These are phyloP conservation scores for Salvelinus sp. DNA, from an alignment of 2,113 vertebrate species.

Conservation along the genomic window DNA sequence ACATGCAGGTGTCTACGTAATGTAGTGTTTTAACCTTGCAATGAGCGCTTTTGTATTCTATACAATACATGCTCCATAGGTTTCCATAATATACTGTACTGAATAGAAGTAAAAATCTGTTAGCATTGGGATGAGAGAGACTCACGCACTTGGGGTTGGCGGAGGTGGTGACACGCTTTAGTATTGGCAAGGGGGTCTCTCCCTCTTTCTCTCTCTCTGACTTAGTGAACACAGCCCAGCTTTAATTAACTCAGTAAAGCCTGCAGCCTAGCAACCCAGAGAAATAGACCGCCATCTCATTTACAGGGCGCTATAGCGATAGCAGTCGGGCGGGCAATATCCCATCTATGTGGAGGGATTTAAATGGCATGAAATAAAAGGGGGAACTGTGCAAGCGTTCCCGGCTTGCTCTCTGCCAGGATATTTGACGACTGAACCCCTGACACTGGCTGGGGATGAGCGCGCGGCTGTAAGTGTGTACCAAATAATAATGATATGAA, in stretches of 20 bases:
- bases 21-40: no score
- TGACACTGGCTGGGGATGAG: constrained; percentile 20
- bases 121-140: no score
- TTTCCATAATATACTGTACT: no score
- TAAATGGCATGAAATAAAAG: constrained; percentile 38
- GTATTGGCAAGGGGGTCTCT: not conserved
- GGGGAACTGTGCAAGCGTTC: constrained; percentile 7
- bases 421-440: constrained; percentile 44
- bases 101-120: no score
- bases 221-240: not conserved
- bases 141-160: no score
- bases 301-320: constrained; percentile 19
- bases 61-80: no score
- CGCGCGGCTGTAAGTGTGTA: constrained; percentile 9
- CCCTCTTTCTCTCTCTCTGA: not conserved
- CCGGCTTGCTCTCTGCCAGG: constrained; percentile 16
- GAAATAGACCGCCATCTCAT: constrained; percentile 28
- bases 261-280: constrained; percentile 12
- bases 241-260: constrained; percentile 50
- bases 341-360: constrained; percentile 40
- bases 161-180: no score
- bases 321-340: constrained; percentile 19
- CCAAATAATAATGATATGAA: constrained; percentile 28
- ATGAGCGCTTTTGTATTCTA: no score
- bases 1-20: no score